Evolutionary conservation across 2,797 vertebrate species (phyloP).

Genomic region (Typhlichthys subterraneus): DNA sequence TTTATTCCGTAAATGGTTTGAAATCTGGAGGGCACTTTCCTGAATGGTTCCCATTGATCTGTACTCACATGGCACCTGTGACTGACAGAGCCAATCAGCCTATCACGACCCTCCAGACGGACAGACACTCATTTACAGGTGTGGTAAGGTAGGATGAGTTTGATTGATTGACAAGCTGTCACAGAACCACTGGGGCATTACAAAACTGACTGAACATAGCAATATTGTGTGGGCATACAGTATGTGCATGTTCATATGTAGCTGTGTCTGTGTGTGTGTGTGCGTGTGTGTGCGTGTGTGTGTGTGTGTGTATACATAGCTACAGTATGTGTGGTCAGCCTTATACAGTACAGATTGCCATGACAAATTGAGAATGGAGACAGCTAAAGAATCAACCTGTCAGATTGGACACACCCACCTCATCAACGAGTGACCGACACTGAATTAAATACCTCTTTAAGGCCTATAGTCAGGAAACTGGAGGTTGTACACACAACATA

Average conservation of each 20-base stretch:
- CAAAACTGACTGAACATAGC: constrained; percentile 51
- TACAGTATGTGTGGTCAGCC: constrained; percentile 40
- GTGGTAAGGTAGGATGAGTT: constrained; percentile 59
- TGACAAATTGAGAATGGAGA: constrained; percentile 62
- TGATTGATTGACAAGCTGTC: constrained; percentile 76
- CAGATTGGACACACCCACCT: constrained; percentile 51
- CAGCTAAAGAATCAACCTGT: constrained; percentile 66
- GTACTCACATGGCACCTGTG: constrained; percentile 69
- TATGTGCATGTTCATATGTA: constrained; percentile 26
- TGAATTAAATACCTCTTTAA: constrained; percentile 59
- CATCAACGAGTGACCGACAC: constrained; percentile 48
- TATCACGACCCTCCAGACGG: constrained; percentile 70
- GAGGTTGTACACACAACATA: background rate
- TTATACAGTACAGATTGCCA: constrained; percentile 64
- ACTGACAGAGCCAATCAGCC: constrained; percentile 76
- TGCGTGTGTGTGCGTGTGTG: constrained; percentile 18
- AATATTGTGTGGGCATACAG: constrained; percentile 44
- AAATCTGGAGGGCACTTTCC: constrained; percentile 55
- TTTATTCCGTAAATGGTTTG: constrained; percentile 68
- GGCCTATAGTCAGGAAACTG: constrained; percentile 8
- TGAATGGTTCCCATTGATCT: constrained; percentile 71
- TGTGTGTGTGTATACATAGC: background rate
- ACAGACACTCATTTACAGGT: constrained; percentile 75
- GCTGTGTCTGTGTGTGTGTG: constrained; percentile 1
- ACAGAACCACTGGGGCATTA: constrained; percentile 65